Conservation (phyloP, 2,113 vertebrate species). For the Cololabis saira region DNA sequence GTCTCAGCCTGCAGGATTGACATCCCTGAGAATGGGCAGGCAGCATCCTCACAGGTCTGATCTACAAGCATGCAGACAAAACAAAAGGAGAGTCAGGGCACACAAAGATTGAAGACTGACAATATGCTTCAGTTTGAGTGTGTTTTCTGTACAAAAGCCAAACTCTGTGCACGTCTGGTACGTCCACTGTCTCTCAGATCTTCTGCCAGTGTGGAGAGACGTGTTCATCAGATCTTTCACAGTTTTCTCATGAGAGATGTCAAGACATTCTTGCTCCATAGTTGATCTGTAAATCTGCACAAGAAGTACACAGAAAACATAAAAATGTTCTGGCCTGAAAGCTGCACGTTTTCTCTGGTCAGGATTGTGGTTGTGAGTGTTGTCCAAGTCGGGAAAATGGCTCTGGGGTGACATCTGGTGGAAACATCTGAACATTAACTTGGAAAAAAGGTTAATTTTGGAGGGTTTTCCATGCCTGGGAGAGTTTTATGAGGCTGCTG, state of each 20-base stretch:
- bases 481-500: conserved; percentile 65
- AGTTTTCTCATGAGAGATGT: conserved; percentile 70
- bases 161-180: conserved; percentile 91
- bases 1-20: conserved; percentile 74
- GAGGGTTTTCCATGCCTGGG: conserved; percentile 63
- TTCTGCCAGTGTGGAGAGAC: conserved; percentile 7
- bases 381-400: background rate
- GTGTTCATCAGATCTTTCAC: conserved; percentile 76
- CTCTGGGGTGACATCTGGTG: conserved; percentile 56
- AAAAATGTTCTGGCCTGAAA: background rate
- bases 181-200: conserved; percentile 82
- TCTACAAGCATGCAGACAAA: conserved; percentile 64
- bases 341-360: background rate
- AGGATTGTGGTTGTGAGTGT: background rate
- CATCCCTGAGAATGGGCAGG: conserved; percentile 83
- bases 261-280: conserved; percentile 71
- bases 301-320: background rate
- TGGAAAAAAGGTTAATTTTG: fast-evolving
- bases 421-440: background rate
- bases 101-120: background rate
- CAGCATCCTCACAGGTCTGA: conserved; percentile 82
- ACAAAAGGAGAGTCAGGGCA: conserved; percentile 6
- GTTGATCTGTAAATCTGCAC: conserved; percentile 70
- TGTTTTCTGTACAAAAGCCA: conserved; percentile 84
- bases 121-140: background rate